Percentiles rank a stretch among this genome's conserved stretches.
These are phyloP conservation scores for Protomyctophum bolini DNA, from an alignment of 2,113 vertebrate species.

Conservation along the genomic window DNA sequence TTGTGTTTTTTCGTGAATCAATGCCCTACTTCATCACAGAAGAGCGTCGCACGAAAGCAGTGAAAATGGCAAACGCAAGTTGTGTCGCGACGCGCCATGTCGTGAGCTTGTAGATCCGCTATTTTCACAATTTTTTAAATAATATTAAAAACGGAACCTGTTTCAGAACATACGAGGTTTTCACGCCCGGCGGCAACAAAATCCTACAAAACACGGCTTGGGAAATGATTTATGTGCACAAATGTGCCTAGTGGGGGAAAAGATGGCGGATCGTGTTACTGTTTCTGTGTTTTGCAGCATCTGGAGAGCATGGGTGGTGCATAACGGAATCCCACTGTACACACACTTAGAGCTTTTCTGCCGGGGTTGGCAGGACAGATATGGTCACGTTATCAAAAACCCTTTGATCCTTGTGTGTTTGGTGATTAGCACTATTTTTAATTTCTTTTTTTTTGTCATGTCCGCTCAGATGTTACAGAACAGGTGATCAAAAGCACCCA, in stretches of 20 bases:
- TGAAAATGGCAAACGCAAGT: too few relatives aligned
- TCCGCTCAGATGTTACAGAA: conserved; percentile 21
- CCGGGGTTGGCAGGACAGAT: conserved; percentile 74
- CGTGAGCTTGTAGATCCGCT: too few relatives aligned
- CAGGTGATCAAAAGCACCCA: conserved; percentile 22
- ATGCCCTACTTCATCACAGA: too few relatives aligned
- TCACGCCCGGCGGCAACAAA: too few relatives aligned
- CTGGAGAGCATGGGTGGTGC: conserved; percentile 74
- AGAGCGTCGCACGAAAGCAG: too few relatives aligned
- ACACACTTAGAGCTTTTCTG: conserved; percentile 73
- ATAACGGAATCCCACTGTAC: conserved; percentile 71
- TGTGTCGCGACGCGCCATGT: too few relatives aligned
- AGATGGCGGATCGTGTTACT: conserved; percentile 72
- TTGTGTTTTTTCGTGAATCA: too few relatives aligned
- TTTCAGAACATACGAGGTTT: too few relatives aligned
- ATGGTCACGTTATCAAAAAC: conserved; percentile 65
- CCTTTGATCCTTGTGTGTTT: conserved; percentile 63
- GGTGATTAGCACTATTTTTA: conserved; percentile 41
- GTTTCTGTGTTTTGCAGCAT: conserved; percentile 73
- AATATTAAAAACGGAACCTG: too few relatives aligned
- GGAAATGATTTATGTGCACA: conserved; percentile 82
- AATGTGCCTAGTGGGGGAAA: conserved; percentile 70
- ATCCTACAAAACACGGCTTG: conserved; percentile 73
- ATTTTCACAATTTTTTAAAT: too few relatives aligned
- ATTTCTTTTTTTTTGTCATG: not conserved